A percentile compares a stretch with the other conserved stretches of the same genome.
Conservation (phyloP, 2,888 invertebrate genomes). For the Drosophila kambysellisi region DNA sequence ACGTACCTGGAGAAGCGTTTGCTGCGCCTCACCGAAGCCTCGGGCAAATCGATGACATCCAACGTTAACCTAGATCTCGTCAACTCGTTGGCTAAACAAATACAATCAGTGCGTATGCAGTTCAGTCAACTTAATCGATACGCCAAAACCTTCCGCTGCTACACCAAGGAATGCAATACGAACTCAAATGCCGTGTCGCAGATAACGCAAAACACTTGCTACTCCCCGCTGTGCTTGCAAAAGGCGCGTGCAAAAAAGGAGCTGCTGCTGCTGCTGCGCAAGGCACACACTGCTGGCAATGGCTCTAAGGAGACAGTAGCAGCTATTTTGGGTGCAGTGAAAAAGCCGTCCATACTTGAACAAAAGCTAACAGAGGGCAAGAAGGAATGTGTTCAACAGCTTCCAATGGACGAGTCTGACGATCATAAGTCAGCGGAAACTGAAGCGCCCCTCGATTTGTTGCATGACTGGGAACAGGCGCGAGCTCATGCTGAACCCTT, state of each 20-base stretch:
- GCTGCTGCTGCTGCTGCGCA: conserved; percentile 87
- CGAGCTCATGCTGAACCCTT: conserved; percentile 86
- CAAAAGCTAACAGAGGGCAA: conserved; percentile 88
- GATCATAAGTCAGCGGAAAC: conserved; percentile 73
- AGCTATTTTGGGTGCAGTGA: conserved; percentile 86
- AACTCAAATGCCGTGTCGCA: conserved; percentile 86
- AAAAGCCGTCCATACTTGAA: conserved; percentile 89
- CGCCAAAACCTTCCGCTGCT: conserved; percentile 91
- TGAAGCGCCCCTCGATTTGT: conserved; percentile 81
- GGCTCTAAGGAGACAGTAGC: conserved; percentile 85
- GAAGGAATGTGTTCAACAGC: conserved; percentile 76
- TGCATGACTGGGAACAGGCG: conserved; percentile 86
- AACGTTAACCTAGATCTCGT: conserved; percentile 87
- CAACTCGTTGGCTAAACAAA: conserved; percentile 88
- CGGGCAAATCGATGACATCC: conserved; percentile 60
- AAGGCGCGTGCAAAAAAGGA: conserved; percentile 90
- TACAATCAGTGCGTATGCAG: conserved; percentile 89
- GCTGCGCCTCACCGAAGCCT: conserved; percentile 76
- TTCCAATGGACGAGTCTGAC: conserved; percentile 73
- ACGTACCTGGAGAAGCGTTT: conserved; percentile 82
- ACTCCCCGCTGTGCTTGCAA: conserved; percentile 92
- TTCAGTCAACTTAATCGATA: conserved; percentile 90
- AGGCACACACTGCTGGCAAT: conserved; percentile 87
- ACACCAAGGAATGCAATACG: conserved; percentile 89
- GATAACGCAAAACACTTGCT: conserved; percentile 88